Evolutionary conservation across 2,797 vertebrate genomes (phyloP), one percentile per base, ranked within the genome.

Genomic region (Acropternis orthonyx): DNA sequence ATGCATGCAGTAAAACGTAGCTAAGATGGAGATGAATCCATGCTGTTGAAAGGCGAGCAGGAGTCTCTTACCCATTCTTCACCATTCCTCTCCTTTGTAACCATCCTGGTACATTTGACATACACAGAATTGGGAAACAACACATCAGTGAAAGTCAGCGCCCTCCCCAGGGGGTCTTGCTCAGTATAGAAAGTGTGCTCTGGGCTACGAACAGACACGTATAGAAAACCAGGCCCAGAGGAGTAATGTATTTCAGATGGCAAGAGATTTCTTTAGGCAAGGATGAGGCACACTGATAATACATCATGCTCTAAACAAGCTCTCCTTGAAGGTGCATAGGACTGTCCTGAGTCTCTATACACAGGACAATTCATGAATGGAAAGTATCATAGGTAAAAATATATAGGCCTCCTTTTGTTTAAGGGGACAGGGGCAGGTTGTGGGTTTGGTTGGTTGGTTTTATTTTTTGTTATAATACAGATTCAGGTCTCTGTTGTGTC

Each of bases 221-320:
- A 28, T 1, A 58, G 69, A 80, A 75, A 87, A 62, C 5, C 65
- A 89, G 61, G 14, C 39, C 61, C 49, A 80, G 34, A 91, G 54
- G 37, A 92, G 59, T 69, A 52, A 78, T 5, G 10, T 28, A 27
- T 43, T 83, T 71, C 48, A 68, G n/a, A 74, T 9, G 14, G 23
- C 46, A 89, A 66, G 36, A 90, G 28, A 54, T 68, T 18, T n/a
- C 73, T 84, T 72, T 37, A 91, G 85, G 81, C 85, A 84, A 92
- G n/a, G 58, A 61, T 34, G 43, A 83, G 44, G 28, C n/a, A 63
- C 27, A 23, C 0, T 54, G 37, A 52, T 78, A 75, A 83, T 16
- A 34, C 15, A 73, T 48, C 51, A 49, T 26, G 15, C 30, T 51
- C 43, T 55, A 69, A 68, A 84, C 11, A 79, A 87, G 18, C 16